Evolutionary conservation across 2,113 vertebrate genomes (phyloP).

Genomic region (Candoia aspera): DNA sequence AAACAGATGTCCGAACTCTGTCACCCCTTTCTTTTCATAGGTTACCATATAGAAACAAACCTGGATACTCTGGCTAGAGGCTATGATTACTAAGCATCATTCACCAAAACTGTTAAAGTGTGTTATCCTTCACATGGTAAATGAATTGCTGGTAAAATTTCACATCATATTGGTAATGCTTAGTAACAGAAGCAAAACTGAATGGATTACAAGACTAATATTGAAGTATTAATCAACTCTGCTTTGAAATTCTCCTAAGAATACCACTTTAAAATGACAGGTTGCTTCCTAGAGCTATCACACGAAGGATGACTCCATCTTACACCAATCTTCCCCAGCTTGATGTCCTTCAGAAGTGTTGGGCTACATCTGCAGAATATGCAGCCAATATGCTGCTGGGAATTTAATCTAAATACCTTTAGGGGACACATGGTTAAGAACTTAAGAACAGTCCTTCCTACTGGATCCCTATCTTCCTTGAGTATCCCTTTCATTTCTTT

Average conservation of each 20-base stretch:
- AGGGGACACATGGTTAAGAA: neutral
- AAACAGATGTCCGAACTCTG: slow-evolving; percentile 64
- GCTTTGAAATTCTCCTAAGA: neutral
- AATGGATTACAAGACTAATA: slow-evolving; percentile 19
- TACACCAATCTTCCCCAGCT: neutral
- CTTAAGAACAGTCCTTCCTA: neutral
- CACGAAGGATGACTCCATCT: neutral
- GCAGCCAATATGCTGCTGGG: neutral
- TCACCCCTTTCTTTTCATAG: slow-evolving; percentile 55
- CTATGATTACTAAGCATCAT: slow-evolving; percentile 27
- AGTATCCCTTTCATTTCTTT: neutral
- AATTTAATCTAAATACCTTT: neutral
- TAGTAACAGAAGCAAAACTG: slow-evolving; percentile 32
- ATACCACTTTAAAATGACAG: slow-evolving; percentile 1
- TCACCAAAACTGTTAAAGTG: slow-evolving; percentile 33
- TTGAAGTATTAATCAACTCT: neutral
- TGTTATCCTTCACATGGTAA: slow-evolving; percentile 52
- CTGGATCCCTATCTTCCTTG: neutral
- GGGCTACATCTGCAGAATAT: neutral
- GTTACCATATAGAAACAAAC: slow-evolving; percentile 70
- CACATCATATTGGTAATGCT: neutral
- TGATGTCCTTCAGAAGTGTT: neutral
- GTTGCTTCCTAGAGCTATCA: neutral
- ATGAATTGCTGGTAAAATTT: neutral
- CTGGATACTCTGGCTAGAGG: slow-evolving; percentile 46